Evolutionary conservation across 2,888 invertebrate species (phyloP).

Genomic region (Sisyra nigra): DNA sequence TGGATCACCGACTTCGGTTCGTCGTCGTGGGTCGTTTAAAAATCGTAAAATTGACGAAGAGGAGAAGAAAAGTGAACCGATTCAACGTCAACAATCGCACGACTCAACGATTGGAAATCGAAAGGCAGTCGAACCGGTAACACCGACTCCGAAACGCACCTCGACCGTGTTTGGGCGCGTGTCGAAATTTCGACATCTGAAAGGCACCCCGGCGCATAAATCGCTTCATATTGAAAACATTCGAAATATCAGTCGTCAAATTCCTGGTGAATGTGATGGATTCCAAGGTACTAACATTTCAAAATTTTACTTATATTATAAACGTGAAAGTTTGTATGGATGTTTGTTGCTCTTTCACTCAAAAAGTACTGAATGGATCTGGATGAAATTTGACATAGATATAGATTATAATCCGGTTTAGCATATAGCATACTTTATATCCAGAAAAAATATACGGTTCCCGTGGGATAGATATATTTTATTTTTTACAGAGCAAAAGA

Average conservation of each 20-base stretch:
- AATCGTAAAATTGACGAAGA: conserved; percentile 40
- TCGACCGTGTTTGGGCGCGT: conserved; percentile 81
- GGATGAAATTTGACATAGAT: too few species aligned
- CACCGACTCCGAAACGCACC: conserved; percentile 61
- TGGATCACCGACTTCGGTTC: conserved; percentile 54
- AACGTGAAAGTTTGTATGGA: too few species aligned
- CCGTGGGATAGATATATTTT: too few species aligned
- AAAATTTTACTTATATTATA: too few species aligned
- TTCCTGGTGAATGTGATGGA: conserved; percentile 88
- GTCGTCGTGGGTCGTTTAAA: conserved; percentile 55
- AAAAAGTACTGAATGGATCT: too few species aligned
- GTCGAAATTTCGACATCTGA: conserved; percentile 84
- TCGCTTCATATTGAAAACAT: conserved; percentile 85
- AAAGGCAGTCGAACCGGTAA: conserved; percentile 25
- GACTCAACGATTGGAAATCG: conserved; percentile 26
- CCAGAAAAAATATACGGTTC: too few species aligned
- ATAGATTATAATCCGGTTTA: too few species aligned
- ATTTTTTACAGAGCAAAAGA: too few species aligned
- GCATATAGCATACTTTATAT: too few species aligned
- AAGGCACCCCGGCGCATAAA: conserved; percentile 80
- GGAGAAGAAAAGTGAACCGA: conserved; percentile 27
- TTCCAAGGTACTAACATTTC: conserved; percentile 70
- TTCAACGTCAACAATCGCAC: conserved; percentile 31
- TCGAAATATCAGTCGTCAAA: conserved; percentile 75
- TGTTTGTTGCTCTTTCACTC: too few species aligned